Conservation (phyloP, 2,888 invertebrate species). For the Apoda limacodes region DNA sequence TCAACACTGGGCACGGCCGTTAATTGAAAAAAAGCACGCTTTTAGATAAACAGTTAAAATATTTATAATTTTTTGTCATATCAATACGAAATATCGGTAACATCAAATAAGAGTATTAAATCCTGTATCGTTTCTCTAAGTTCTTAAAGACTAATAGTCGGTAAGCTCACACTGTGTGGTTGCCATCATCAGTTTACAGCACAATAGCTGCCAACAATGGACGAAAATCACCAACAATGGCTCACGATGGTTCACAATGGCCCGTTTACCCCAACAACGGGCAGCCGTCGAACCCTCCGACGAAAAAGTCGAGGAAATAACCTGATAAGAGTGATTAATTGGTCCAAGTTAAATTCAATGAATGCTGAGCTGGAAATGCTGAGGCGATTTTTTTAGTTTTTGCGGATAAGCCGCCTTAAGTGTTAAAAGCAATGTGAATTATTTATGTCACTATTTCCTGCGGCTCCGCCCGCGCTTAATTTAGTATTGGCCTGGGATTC, state of each 20-base stretch:
- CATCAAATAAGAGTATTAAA: too few species aligned
- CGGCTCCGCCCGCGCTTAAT: too few species aligned
- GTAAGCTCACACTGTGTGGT: constrained; percentile 34
- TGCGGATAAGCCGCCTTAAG: constrained; percentile 5
- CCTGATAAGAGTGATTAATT: constrained; percentile 68
- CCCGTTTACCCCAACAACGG: constrained; percentile 48
- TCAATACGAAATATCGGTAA: too few species aligned
- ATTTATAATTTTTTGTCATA: too few species aligned
- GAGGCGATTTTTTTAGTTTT: constrained; percentile 30
- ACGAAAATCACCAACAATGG: constrained; percentile 37
- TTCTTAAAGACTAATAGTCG: constrained; percentile 52
- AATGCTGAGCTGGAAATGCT: constrained; percentile 38
- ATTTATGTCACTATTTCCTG: too few species aligned
- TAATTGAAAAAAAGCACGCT: too few species aligned
- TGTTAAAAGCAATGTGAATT: too few species aligned
- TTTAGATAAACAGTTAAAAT: too few species aligned
- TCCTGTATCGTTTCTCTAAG: too few species aligned
- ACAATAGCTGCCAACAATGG: constrained; percentile 50
- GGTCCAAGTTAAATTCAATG: constrained; percentile 64
- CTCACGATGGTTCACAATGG: constrained; percentile 26
- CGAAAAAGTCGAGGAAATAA: constrained; percentile 54
- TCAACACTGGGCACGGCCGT: too few species aligned
- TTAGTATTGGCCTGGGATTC: too few species aligned
- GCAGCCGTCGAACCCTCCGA: constrained; percentile 42
- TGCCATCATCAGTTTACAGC: constrained; percentile 49